These are phyloP conservation scores for Colius striatus DNA, from an alignment of 2,113 vertebrate genomes.

Conservation along the genomic window DNA sequence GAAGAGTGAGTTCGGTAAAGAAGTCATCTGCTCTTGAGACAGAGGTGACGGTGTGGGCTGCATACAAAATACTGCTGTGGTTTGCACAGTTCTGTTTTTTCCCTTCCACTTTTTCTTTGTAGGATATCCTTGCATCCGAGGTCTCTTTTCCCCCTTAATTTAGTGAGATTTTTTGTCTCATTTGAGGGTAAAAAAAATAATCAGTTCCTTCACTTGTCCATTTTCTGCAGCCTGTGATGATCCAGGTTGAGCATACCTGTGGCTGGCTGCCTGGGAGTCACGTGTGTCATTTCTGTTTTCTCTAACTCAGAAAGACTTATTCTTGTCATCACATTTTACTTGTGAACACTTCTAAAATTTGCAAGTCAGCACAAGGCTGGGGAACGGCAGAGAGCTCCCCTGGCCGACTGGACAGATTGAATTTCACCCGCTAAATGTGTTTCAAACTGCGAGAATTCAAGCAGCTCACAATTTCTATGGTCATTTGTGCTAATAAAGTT, in stretches of 20 bases:
- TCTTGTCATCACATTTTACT: slow-evolving; percentile 25
- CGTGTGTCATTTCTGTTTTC: not conserved
- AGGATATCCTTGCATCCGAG: not conserved
- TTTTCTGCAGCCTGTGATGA: not conserved
- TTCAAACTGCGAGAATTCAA: slow-evolving; percentile 30
- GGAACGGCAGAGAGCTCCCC: not conserved
- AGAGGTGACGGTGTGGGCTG: not conserved
- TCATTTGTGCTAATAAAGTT: slow-evolving; percentile 60
- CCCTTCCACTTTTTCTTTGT: not conserved
- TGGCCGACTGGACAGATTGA: slow-evolving; percentile 26
- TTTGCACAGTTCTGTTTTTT: not conserved
- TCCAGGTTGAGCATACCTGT: not conserved
- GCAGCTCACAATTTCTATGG: slow-evolving; percentile 37
- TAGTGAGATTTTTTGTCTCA: not conserved
- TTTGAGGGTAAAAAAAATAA: no score
- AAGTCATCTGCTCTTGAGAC: not conserved
- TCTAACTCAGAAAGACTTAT: not conserved
- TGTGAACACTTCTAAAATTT: slow-evolving; percentile 2
- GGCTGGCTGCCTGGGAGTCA: not conserved
- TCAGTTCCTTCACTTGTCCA: not conserved
- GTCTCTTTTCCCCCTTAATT: not conserved
- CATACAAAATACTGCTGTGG: not conserved
- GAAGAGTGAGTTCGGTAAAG: slow-evolving; percentile 1
- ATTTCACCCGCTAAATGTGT: slow-evolving; percentile 46
- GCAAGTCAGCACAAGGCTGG: slow-evolving; percentile 41